Base-by-base conservation (phyloP, 1,140 invertebrate species). In the Drosophila rhopaloa region DNA sequence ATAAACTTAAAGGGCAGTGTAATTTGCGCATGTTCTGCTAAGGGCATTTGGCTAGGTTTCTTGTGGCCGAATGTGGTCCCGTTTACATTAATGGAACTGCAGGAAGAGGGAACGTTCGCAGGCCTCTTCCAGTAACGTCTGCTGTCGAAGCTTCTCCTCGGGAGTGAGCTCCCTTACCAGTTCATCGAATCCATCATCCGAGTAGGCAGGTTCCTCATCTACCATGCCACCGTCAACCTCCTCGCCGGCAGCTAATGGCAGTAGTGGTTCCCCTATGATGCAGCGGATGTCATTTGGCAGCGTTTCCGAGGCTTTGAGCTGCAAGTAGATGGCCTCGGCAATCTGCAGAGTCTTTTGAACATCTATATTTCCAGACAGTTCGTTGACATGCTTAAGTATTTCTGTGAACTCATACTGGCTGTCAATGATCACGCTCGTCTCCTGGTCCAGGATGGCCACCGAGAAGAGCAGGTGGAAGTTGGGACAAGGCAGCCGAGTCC, bases 341-440 rank as follows among this genome's bases (percentile, higher is more conserved):
- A 95, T 95, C 62, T 95, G 95, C 13, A 99, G 91, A 11, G 96
- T 96, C 76, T 95, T 94, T 46, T 96, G 95, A 13, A 99, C 93
- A 77, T 98, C 95, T 48, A 99, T 95, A 55, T 95, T 94, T 86
- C 96, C 95, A 24, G 97, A 97, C 53, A 99, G 93, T 90, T 98
- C 98, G 93, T 99, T 99, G 58, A 99, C 96, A 91, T 99, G 97
- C 96, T 99, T 99, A 14, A 99, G 93, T 85, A 99, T 99, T 94
- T 99, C 98, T 10, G 97, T 98, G 85, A 99, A 98, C 50, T 97
- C 98, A 93, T 97, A 99, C 80, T 96, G 95, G 85, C 96, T 97
- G 81, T 96, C 96, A 80, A 99, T 98, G 9, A 99, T 94, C 5
- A 95, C 94, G 77, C 95, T 94, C 80, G 97, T 97, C 92, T 99